These are phyloP conservation scores for Venturia canescens DNA, from an alignment of 1,140 invertebrate genomes.

Conservation along the genomic window DNA sequence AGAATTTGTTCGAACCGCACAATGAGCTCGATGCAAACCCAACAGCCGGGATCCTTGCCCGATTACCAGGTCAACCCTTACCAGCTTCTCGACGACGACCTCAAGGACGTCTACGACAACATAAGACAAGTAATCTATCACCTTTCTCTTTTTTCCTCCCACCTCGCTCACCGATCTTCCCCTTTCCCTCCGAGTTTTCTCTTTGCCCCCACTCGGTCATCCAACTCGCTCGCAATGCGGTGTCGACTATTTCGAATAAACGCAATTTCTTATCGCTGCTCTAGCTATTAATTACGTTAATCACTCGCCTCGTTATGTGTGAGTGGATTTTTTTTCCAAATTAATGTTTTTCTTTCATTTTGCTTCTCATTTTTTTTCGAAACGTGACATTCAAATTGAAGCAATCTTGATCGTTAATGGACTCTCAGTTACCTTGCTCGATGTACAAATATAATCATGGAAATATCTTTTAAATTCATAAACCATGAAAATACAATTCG, in stretches of 20 bases:
- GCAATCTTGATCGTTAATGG: too few species aligned
- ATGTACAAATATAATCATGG: too few species aligned
- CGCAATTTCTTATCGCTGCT: background rate
- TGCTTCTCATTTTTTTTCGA: background rate
- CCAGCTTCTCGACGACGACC: constrained; percentile 88
- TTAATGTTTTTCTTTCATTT: too few species aligned
- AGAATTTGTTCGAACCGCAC: constrained; percentile 71
- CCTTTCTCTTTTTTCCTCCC: constrained; percentile 30
- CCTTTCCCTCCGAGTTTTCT: constrained; percentile 36
- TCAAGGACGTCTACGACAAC: constrained; percentile 88
- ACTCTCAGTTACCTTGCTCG: too few species aligned
- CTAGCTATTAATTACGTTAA: background rate
- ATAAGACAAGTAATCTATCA: constrained; percentile 84
- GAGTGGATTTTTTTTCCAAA: too few species aligned
- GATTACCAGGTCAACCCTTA: constrained; percentile 91
- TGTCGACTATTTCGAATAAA: background rate
- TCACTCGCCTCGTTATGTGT: too few species aligned
- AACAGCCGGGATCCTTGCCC: constrained; percentile 85
- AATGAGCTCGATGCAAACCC: constrained; percentile 81
- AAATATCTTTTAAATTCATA: too few species aligned
- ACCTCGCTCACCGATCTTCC: constrained; percentile 45
- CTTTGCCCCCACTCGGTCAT: constrained; percentile 2
- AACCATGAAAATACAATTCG: too few species aligned
- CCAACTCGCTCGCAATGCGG: background rate
- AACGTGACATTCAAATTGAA: background rate